Percentiles rank a stretch among this genome's conserved stretches.
These are phyloP conservation scores for Pterocles burchelli DNA, from an alignment of 2,113 vertebrate species.

Conservation along the genomic window DNA sequence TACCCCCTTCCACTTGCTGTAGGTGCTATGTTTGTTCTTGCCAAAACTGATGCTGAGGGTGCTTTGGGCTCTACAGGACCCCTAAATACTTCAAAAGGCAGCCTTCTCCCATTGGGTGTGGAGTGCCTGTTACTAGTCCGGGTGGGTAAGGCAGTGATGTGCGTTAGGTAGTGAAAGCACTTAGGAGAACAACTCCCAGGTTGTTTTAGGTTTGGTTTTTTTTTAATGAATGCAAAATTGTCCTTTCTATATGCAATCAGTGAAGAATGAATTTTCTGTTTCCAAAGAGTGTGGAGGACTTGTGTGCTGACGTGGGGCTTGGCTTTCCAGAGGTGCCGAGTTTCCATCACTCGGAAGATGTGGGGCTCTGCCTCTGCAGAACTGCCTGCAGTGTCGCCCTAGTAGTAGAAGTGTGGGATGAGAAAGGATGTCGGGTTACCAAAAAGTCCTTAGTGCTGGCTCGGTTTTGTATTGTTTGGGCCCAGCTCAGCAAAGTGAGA, in stretches of 20 bases:
- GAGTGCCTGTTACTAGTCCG: accelerated
- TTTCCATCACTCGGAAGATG: neutral
- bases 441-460: neutral
- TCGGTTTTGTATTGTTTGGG: neutral
- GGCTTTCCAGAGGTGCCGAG: neutral
- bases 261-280: neutral
- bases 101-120: neutral
- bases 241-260: neutral
- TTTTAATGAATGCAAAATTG: neutral
- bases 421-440: neutral
- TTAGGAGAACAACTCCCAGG: neutral
- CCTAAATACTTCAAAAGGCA: neutral
- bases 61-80: neutral
- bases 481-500: neutral
- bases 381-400: neutral
- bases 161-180: neutral
- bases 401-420: neutral
- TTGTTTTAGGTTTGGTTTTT: neutral
- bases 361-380: neutral
- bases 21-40: neutral
- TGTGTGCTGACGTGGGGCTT: neutral
- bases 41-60: neutral
- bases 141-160: neutral
- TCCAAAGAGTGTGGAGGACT: neutral
- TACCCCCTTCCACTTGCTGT: neutral